phyloP scores from a whole-genome alignment of 1,140 invertebrate species.

The Ceratoteleas bidentatus region DNA sequence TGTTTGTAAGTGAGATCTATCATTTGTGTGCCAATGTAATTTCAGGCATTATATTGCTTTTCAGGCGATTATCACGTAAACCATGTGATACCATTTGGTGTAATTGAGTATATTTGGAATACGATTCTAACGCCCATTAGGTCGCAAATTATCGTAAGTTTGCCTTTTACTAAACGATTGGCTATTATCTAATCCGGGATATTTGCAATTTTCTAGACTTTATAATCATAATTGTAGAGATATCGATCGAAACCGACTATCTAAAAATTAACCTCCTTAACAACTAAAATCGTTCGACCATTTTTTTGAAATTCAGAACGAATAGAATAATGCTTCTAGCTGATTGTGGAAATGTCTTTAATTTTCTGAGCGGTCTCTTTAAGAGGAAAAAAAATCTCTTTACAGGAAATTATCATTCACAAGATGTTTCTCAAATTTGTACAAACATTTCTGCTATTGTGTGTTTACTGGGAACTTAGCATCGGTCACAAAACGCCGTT shows the following conservation, averaged over 20 bases:
- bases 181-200: too few relatives aligned
- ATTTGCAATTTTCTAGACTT: too few relatives aligned
- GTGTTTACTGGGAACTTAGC: conserved; percentile 26
- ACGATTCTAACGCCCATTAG: conserved; percentile 7
- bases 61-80: conserved; percentile 34
- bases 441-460: conserved; percentile 25
- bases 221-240: too few relatives aligned
- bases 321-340: too few relatives aligned
- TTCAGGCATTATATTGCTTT: conserved; percentile 55
- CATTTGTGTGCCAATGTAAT: conserved; percentile 41
- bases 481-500: conserved; percentile 18
- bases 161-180: neutral
- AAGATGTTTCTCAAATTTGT: conserved; percentile 26
- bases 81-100: conserved; percentile 19
- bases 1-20: conserved; percentile 51
- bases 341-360: too few relatives aligned
- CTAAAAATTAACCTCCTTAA: too few relatives aligned
- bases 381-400: too few relatives aligned
- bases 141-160: conserved; percentile 13
- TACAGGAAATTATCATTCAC: neutral
- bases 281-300: too few relatives aligned
- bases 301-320: too few relatives aligned
- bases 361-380: too few relatives aligned
- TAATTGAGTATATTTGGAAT: conserved; percentile 6
- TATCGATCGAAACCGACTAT: too few relatives aligned